Percentiles rank a stretch among this genome's conserved stretches.
Conservation (phyloP, 2,113 vertebrate genomes). For the Nesoenas mayeri region DNA sequence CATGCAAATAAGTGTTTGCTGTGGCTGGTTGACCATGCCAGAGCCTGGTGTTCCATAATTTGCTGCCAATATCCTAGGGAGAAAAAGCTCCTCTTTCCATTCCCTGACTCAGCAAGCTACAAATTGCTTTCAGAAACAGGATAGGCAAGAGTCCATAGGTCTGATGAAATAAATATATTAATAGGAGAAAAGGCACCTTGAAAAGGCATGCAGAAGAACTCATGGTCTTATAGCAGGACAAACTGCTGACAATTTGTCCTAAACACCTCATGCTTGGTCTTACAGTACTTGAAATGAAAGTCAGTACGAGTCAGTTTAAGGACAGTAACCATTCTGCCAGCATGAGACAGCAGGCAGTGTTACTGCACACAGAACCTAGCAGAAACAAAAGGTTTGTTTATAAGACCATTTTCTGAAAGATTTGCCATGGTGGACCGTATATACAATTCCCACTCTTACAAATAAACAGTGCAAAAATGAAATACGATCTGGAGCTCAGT, state of each 20-base stretch:
- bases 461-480: background rate
- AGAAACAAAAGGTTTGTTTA: background rate
- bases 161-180: background rate
- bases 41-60: background rate
- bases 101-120: constrained; percentile 2
- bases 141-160: background rate
- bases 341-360: background rate
- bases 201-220: background rate
- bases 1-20: background rate
- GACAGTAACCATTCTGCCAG: background rate
- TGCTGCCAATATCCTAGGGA: background rate
- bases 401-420: background rate
- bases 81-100: background rate
- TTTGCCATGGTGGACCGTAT: background rate
- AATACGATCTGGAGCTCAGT: background rate
- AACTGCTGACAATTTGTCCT: background rate
- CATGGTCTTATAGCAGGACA: background rate
- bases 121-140: background rate
- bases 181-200: constrained; percentile 34
- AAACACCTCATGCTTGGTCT: background rate
- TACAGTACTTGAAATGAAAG: background rate
- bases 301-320: background rate
- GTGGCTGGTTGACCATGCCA: background rate
- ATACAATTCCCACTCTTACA: background rate
- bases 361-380: background rate